Percentiles rank a stretch among this genome's conserved stretches.
These are phyloP conservation scores for Mamestra brassicae DNA, from an alignment of 2,888 invertebrate genomes.

Conservation along the genomic window DNA sequence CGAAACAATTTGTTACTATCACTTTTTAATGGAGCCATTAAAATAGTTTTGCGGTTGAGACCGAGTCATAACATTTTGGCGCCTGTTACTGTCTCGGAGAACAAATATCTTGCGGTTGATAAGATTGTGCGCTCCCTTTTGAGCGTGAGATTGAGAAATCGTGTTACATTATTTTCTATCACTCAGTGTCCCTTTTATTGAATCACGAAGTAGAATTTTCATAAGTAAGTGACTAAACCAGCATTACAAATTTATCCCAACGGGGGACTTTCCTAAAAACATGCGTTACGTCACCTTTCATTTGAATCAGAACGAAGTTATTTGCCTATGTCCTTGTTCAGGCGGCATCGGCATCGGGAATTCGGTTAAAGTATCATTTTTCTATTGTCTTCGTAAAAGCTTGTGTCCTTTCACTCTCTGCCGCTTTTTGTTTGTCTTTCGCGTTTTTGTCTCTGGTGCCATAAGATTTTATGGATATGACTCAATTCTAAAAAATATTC, in stretches of 20 bases:
- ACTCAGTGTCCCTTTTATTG: constrained; percentile 71
- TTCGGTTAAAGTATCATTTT: constrained; percentile 81
- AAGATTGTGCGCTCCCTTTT: constrained; percentile 72
- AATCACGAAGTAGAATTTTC: constrained; percentile 69
- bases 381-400: constrained; percentile 79
- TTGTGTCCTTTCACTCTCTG: constrained; percentile 74
- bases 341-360: constrained; percentile 71
- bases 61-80: constrained; percentile 83
- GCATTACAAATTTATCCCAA: constrained; percentile 65
- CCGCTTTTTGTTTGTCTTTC: constrained; percentile 75
- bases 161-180: constrained; percentile 76
- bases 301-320: constrained; percentile 64
- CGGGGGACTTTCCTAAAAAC: constrained; percentile 45
- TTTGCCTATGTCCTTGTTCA: constrained; percentile 68
- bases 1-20: constrained; percentile 87
- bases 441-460: constrained; percentile 66
- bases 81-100: constrained; percentile 77
- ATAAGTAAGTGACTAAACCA: constrained; percentile 72
- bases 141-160: constrained; percentile 79
- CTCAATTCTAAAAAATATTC: constrained; percentile 30
- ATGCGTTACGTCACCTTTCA: constrained; percentile 62
- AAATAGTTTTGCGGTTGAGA: constrained; percentile 86
- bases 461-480: constrained; percentile 69
- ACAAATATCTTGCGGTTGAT: constrained; percentile 85
- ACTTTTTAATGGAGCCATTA: constrained; percentile 88